These are phyloP conservation scores for Pantherophis alleghaniensis DNA, from an alignment of 2,797 vertebrate genomes.

Conservation along the genomic window DNA sequence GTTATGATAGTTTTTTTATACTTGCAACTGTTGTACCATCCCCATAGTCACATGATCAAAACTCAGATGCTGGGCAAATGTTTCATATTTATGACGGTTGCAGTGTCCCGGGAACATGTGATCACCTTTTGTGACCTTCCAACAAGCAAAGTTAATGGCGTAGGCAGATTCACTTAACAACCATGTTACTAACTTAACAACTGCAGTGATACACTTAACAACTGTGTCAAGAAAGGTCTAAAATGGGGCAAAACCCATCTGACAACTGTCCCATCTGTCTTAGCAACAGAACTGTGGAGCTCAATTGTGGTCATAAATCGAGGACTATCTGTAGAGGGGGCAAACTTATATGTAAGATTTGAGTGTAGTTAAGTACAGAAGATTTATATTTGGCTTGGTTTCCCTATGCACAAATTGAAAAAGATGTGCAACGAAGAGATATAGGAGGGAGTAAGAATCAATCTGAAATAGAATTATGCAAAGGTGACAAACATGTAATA, in stretches of 20 bases:
- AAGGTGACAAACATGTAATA: too few species aligned
- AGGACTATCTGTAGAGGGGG: background rate
- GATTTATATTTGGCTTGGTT: background rate
- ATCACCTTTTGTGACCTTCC: background rate
- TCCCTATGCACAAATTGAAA: background rate
- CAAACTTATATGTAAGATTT: background rate
- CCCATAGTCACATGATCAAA: background rate
- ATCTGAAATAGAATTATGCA: too few species aligned
- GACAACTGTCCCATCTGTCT: background rate
- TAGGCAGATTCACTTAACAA: background rate
- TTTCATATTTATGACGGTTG: background rate
- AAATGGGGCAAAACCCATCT: background rate
- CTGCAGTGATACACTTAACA: background rate
- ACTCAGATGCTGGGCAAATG: background rate
- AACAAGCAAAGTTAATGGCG: background rate
- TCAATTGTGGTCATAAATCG: background rate
- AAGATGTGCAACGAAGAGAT: too few species aligned
- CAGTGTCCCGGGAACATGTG: background rate
- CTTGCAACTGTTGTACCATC: background rate
- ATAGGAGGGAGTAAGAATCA: too few species aligned
- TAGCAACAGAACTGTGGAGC: background rate
- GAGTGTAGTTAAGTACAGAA: background rate
- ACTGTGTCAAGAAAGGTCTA: background rate
- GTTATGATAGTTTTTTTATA: background rate
- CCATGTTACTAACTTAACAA: background rate